These are phyloP conservation scores for Gymnoscelis rufifasciata DNA, from an alignment of 2,888 invertebrate genomes.

Conservation along the genomic window DNA sequence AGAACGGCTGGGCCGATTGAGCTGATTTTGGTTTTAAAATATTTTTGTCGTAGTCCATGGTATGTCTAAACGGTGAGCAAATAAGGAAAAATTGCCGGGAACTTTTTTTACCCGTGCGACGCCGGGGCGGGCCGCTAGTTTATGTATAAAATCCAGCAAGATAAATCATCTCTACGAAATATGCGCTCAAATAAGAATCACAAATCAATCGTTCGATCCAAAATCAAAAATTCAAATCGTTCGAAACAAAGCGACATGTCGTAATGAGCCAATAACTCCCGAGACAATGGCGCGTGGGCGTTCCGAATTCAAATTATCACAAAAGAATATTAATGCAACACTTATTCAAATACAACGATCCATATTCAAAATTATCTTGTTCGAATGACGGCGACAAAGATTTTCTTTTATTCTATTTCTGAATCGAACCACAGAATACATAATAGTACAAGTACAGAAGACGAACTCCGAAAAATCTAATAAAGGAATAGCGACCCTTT, in stretches of 20 bases:
- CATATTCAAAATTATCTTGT: constrained; percentile 73
- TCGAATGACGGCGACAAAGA: constrained; percentile 64
- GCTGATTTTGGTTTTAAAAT: too few species aligned
- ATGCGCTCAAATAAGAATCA: constrained; percentile 31
- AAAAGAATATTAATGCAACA: constrained; percentile 78
- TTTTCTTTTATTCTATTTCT: constrained; percentile 47
- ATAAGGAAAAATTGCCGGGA: too few species aligned
- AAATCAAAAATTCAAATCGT: constrained; percentile 75
- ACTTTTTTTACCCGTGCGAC: too few species aligned
- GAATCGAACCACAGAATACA: too few species aligned
- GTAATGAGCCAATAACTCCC: constrained; percentile 78
- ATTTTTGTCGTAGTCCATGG: too few species aligned
- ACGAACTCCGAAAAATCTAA: too few species aligned
- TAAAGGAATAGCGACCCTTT: too few species aligned
- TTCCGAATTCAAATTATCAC: constrained; percentile 73
- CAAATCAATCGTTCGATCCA: constrained; percentile 69
- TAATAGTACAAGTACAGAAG: too few species aligned
- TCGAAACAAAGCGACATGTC: constrained; percentile 65
- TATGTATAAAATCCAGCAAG: too few species aligned
- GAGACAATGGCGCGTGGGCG: constrained; percentile 75
- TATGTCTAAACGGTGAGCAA: too few species aligned
- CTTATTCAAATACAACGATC: constrained; percentile 75
- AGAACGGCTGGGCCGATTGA: too few species aligned
- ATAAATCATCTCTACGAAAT: constrained; percentile 17
- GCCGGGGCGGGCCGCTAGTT: too few species aligned